Conservation (phyloP, 2,888 invertebrate species). For the Hirtodrosophila cameraria region DNA sequence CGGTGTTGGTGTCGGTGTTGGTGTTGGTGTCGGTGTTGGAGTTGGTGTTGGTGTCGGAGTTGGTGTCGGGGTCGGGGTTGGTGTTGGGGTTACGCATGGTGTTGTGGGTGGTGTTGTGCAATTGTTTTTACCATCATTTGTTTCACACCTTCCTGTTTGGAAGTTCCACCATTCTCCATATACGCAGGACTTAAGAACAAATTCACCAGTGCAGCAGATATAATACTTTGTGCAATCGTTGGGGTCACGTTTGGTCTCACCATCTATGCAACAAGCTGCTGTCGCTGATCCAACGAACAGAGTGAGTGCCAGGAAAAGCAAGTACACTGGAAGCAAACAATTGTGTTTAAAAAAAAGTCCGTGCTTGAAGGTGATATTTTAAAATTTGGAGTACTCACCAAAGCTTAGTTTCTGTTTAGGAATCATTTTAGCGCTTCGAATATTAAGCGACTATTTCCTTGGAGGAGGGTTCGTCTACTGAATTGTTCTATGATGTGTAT, state of each 20-base stretch:
- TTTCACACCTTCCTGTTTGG: neutral
- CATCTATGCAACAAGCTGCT: conserved; percentile 34
- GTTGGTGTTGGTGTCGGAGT: neutral
- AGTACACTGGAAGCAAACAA: conserved; percentile 6
- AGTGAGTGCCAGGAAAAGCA: conserved; percentile 18
- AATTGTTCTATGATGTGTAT: neutral
- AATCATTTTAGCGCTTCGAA: conserved; percentile 23
- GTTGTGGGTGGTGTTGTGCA: neutral
- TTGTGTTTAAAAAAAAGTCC: too few species aligned
- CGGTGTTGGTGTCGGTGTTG: conserved; percentile 11
- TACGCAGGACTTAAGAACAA: conserved; percentile 31
- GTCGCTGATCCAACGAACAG: conserved; percentile 3
- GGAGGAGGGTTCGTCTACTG: conserved; percentile 22
- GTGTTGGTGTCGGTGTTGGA: too few species aligned
- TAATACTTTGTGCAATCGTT: conserved; percentile 46
- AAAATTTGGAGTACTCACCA: conserved; percentile 16
- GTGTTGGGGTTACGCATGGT: neutral
- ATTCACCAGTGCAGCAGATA: conserved; percentile 38
- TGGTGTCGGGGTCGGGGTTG: neutral
- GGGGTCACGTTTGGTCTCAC: conserved; percentile 28
- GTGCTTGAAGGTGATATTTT: too few species aligned
- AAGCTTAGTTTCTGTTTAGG: conserved; percentile 6
- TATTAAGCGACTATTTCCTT: conserved; percentile 27
- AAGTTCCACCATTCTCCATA: conserved; percentile 34
- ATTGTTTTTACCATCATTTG: conserved; percentile 31